Percentiles rank a stretch among this genome's conserved stretches.
phyloP scores from a whole-genome alignment of 2,888 invertebrate species.

The Drosophila eohydei region DNA sequence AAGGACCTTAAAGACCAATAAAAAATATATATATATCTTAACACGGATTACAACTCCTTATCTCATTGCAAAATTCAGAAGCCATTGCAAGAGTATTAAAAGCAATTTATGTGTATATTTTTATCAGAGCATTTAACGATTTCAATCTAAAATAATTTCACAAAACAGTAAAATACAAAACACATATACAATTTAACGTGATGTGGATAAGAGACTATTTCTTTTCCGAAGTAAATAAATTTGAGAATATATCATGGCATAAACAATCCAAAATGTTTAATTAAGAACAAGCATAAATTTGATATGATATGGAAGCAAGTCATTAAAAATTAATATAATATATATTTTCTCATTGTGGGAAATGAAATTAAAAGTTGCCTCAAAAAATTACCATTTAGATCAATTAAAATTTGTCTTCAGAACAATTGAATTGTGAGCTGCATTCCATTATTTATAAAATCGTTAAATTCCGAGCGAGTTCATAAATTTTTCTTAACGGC shows the following conservation, averaged over 20 bases:
- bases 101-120: neutral
- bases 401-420: conserved; percentile 21
- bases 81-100: neutral
- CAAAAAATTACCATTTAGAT: conserved; percentile 21
- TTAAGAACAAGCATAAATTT: conserved; percentile 2
- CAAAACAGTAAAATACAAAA: neutral
- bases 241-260: conserved; percentile 13
- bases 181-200: too few species aligned
- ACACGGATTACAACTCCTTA: too few species aligned
- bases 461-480: conserved; percentile 12
- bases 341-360: conserved; percentile 7
- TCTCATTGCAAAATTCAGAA: neutral
- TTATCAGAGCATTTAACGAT: neutral
- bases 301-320: neutral
- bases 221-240: conserved; percentile 10
- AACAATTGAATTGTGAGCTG: conserved; percentile 34
- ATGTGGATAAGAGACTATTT: too few species aligned
- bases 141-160: neutral
- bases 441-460: conserved; percentile 42
- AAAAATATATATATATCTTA: too few species aligned
- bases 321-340: conserved; percentile 4
- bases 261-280: conserved; percentile 1
- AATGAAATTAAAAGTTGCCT: conserved; percentile 23
- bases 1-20: neutral
- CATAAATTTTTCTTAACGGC: conserved; percentile 14